Base-by-base conservation (phyloP, 2,888 invertebrate genomes). In the Drosophila gaucha region DNA sequence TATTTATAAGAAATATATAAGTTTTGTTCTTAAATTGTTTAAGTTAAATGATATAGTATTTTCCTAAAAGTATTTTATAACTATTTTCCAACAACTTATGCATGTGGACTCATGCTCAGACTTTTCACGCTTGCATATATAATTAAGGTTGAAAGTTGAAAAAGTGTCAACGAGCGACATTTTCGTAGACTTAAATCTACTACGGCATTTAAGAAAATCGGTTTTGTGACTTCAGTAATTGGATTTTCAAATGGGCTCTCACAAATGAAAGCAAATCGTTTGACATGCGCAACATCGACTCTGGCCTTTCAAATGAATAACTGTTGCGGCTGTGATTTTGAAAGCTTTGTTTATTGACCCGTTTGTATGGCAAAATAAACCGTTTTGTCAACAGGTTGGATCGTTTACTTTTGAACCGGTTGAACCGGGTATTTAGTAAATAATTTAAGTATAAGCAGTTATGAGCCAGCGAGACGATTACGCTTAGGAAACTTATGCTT, bases 221-320 rank as follows among this genome's bases (percentile, higher is more conserved):
- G n/a, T n/a, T n/a, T n/a, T 39, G 41, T 9, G 24, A 24, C 41
- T 24, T 3, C 10, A 24, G 41, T 14, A 41, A 41, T 41, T 41
- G 24, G 41, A 0, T 14, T 14, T 14, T 24, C 41, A 14, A 39
- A n/a, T 39, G 39, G 39, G 20, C 22, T 39, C 39, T 12, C 24
- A 41, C 14, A 41, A 41, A 41, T n/a, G 39, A n/a, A 8, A 20
- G 20, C 20, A 3, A 22, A 3, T 20, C 38, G 12, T 20, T 41
- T 41, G 41, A 5, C 24, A 41, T 41, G 41, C 41, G 41, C 41
- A 24, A 41, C 41, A 41, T 5, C 24, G 41, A 6, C 24, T 41
- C 24, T 41, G 41, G 41, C 41, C 41, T 41, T 41, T 41, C 41
- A 41, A 41, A 26, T 26, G 41, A 16, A 26, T 41, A 24, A 41